These are phyloP conservation scores for Thaleichthys pacificus DNA, from an alignment of 2,797 vertebrate species.

Conservation along the genomic window DNA sequence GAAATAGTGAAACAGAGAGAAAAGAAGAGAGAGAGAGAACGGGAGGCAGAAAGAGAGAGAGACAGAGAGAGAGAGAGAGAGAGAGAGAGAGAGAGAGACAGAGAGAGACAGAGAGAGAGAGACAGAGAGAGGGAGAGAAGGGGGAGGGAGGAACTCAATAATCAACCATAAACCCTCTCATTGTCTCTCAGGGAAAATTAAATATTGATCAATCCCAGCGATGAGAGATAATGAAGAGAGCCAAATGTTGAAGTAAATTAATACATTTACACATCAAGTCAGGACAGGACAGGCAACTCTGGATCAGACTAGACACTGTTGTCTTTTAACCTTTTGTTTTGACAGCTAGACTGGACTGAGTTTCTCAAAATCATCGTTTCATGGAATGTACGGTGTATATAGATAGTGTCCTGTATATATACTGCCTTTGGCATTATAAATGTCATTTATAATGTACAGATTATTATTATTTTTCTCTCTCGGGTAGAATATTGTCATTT, in stretches of 20 bases:
- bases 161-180: slow-evolving; percentile 61
- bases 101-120: not conserved
- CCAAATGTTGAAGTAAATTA: slow-evolving; percentile 57
- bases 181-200: slow-evolving; percentile 85
- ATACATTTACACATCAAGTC: slow-evolving; percentile 71
- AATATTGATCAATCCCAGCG: slow-evolving; percentile 86
- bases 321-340: slow-evolving; percentile 44
- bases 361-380: slow-evolving; percentile 5
- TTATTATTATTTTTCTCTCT: not conserved
- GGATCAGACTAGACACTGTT: slow-evolving; percentile 24
- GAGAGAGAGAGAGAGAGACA: not conserved
- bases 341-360: slow-evolving; percentile 12
- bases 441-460: too few species aligned
- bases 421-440: too few species aligned
- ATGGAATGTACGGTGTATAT: slow-evolving; percentile 23
- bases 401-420: not conserved
- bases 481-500: not conserved
- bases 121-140: slow-evolving; percentile 3
- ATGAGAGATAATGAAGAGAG: slow-evolving; percentile 74
- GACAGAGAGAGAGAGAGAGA: too few species aligned
- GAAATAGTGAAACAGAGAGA: not conserved
- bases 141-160: slow-evolving; percentile 16
- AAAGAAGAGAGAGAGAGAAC: not conserved
- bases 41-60: too few species aligned
- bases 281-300: slow-evolving; percentile 39